These are phyloP conservation scores for Mungos mungo DNA, from an alignment of 2,113 vertebrate genomes.

Conservation along the genomic window DNA sequence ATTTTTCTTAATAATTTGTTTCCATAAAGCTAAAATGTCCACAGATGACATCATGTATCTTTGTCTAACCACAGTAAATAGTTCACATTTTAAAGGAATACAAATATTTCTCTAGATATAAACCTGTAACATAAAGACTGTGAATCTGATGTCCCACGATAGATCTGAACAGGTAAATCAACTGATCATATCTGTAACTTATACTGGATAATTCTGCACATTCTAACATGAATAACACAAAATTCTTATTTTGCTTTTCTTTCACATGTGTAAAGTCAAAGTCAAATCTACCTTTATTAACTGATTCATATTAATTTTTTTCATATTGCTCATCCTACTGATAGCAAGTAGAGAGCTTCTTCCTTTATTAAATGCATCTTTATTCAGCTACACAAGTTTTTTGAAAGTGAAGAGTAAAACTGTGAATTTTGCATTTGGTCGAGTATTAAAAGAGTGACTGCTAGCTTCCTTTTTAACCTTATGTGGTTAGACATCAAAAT, in stretches of 20 bases:
- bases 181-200: background rate
- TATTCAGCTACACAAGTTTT: background rate
- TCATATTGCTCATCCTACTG: background rate
- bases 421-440: background rate
- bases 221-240: constrained; percentile 9
- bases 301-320: background rate
- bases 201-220: background rate
- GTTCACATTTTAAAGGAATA: constrained; percentile 44
- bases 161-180: background rate
- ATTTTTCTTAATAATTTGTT: constrained; percentile 61
- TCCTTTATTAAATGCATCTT: constrained; percentile 1
- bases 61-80: constrained; percentile 41
- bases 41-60: constrained; percentile 5
- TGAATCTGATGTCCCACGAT: background rate
- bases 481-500: background rate
- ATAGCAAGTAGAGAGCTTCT: background rate
- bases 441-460: constrained; percentile 21
- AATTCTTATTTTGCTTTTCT: background rate
- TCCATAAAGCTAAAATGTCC: constrained; percentile 43
- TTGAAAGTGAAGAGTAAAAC: background rate
- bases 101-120: constrained; percentile 19
- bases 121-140: background rate
- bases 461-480: background rate
- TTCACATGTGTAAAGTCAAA: background rate
- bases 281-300: background rate